Base-by-base conservation (phyloP, 2,888 invertebrate species). In the Melolontha melolontha region DNA sequence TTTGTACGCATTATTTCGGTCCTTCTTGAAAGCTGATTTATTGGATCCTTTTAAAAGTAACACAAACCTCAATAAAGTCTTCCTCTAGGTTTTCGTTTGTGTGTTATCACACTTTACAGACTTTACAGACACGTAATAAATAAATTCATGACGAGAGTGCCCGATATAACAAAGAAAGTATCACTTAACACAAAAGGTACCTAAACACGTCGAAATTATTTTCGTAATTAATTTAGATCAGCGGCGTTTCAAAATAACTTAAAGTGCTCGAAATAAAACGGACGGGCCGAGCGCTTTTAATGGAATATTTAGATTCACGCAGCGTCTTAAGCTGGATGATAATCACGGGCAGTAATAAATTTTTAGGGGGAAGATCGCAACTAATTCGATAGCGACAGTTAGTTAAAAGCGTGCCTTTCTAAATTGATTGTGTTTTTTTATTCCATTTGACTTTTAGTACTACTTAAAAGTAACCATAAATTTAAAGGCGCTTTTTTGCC, bases 321-420 rank as follows among this genome's bases (percentile, higher is more conserved):
- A 41, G 40, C 55, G 55, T 55, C 55, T 65, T 65, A 52, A 65
- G 54, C 47, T 44, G 44, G 54, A 65, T 65, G 65, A 65, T 65
- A 52, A 65, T 54, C 65, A 47, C 52, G 52, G 47, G 29, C 65
- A 16, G 34, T 54, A 55, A 65, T 65, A 65, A 65, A 65, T 65
- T 54, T 65, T 42, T 44, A 34, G 34, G 29, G 54, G 65, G 47
- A 65, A 54, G 52, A 41, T 54, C 54, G 44, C 65, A 54, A 54
- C 54, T 65, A 65, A 65, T 65, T 65, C 65, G 42, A 65, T 65
- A 65, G 65, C 65, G 65, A 65, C 65, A 65, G 65, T 55, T 65
- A 54, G 65, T 65, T 65, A 65, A 65, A 54, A 65, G 65, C 65
- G 65, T 42, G 54, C 65, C 55, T 41, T 54, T 54, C 44, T 54